phyloP scores from a whole-genome alignment of 2,888 invertebrate species.

The Escarpia spicata region DNA sequence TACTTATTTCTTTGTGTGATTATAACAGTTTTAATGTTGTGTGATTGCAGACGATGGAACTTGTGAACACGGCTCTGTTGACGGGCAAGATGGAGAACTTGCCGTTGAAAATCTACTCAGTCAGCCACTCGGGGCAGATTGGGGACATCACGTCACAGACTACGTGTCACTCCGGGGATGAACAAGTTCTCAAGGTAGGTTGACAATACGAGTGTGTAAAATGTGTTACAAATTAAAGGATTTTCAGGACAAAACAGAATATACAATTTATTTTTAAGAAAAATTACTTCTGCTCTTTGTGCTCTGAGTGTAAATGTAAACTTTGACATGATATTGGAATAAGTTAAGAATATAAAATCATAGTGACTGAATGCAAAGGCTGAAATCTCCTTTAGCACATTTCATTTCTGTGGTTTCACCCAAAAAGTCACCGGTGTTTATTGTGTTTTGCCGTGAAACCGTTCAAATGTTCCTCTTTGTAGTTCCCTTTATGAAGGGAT shows the following conservation, averaged over 20 bases:
- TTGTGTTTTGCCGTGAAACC: too few species aligned
- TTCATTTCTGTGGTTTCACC: too few species aligned
- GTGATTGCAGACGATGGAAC: slow-evolving; percentile 84
- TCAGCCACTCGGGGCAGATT: slow-evolving; percentile 91
- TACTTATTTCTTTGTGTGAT: neutral
- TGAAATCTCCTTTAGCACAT: too few species aligned
- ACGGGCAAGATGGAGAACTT: slow-evolving; percentile 93
- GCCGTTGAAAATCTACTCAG: slow-evolving; percentile 94
- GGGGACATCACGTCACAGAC: slow-evolving; percentile 95
- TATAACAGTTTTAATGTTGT: slow-evolving; percentile 8
- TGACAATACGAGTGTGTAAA: neutral
- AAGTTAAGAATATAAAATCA: too few species aligned
- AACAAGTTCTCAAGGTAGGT: slow-evolving; percentile 91
- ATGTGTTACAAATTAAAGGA: neutral
- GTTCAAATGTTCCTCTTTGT: too few species aligned
- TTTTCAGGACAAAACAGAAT: neutral
- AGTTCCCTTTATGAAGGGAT: too few species aligned
- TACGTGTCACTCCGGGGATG: slow-evolving; percentile 93
- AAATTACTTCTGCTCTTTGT: too few species aligned
- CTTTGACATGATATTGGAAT: too few species aligned
- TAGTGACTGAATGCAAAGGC: too few species aligned
- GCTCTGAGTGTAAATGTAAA: too few species aligned
- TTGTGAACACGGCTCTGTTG: slow-evolving; percentile 93
- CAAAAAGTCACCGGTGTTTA: too few species aligned
- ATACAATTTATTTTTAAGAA: too few species aligned